phyloP scores from a whole-genome alignment of 2,797 vertebrate species.

The Psittacula echo region DNA sequence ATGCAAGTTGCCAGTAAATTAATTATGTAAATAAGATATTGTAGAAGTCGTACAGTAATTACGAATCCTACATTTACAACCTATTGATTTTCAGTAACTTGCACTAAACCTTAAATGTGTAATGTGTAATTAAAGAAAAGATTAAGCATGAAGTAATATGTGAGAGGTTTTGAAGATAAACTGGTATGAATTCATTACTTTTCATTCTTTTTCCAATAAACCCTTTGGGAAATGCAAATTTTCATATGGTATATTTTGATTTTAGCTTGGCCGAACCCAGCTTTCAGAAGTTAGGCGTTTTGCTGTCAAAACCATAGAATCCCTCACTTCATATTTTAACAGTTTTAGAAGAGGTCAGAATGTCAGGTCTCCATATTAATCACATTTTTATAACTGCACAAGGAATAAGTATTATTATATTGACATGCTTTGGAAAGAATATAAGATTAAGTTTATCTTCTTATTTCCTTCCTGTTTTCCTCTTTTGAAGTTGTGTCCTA shows the following conservation, averaged over 20 bases:
- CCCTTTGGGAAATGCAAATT: background rate
- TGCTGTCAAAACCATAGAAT: background rate
- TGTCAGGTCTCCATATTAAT: background rate
- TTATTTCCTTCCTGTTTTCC: background rate
- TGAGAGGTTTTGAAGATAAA: conserved; percentile 10
- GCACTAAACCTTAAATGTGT: conserved; percentile 14
- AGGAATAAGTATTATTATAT: background rate
- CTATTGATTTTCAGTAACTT: conserved; percentile 57
- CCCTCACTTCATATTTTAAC: background rate
- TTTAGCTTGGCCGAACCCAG: background rate
- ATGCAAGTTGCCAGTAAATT: conserved; percentile 58
- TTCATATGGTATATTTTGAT: background rate
- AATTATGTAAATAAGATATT: conserved; percentile 69
- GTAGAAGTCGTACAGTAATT: conserved; percentile 45
- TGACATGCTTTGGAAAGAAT: background rate
- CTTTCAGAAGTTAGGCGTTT: background rate
- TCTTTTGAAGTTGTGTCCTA: background rate
- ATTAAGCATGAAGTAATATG: background rate
- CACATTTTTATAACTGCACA: background rate
- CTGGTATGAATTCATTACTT: background rate
- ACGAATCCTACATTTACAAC: conserved; percentile 31
- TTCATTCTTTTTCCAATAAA: background rate
- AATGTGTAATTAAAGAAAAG: conserved; percentile 50
- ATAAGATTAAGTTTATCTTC: background rate
- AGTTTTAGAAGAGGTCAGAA: background rate